Percentiles rank a stretch among this genome's conserved stretches.
Conservation (phyloP, 2,113 vertebrate species). For the Parus major region DNA sequence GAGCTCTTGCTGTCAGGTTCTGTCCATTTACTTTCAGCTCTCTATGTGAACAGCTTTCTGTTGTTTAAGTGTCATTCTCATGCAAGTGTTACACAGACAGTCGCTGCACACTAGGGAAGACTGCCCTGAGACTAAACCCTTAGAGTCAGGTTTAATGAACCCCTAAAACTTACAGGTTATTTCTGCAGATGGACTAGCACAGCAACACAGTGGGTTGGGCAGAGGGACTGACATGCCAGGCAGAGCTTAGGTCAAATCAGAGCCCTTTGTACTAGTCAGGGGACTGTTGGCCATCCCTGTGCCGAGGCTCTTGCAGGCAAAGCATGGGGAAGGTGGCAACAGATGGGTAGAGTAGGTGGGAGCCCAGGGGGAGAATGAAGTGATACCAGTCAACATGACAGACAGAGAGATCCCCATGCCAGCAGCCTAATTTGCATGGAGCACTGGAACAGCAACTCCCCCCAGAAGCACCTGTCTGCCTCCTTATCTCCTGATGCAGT, state of each 20-base stretch:
- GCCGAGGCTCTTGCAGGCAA: neutral
- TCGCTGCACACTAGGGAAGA: neutral
- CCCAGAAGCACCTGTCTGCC: neutral
- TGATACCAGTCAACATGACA: neutral
- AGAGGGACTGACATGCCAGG: neutral
- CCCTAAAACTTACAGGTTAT: neutral
- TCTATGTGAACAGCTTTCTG: neutral
- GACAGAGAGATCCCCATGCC: neutral
- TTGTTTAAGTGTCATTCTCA: neutral
- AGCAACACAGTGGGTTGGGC: neutral
- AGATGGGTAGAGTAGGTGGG: slow-evolving; percentile 29
- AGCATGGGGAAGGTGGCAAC: neutral
- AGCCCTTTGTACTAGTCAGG: neutral
- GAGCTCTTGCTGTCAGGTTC: neutral
- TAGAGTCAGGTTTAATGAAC: neutral
- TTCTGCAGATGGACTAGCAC: neutral
- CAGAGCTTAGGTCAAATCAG: neutral
- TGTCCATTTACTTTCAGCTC: neutral
- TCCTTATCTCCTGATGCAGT: neutral
- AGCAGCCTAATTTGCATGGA: slow-evolving; percentile 9
- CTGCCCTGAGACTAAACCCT: neutral
- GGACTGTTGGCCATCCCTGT: neutral
- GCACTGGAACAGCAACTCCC: neutral
- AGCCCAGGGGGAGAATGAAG: neutral
- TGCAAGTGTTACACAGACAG: neutral